Percentiles rank a stretch among this genome's conserved stretches.
Evolutionary conservation across 2,888 invertebrate genomes (phyloP).

Genomic region (Cheilosia variabilis): DNA sequence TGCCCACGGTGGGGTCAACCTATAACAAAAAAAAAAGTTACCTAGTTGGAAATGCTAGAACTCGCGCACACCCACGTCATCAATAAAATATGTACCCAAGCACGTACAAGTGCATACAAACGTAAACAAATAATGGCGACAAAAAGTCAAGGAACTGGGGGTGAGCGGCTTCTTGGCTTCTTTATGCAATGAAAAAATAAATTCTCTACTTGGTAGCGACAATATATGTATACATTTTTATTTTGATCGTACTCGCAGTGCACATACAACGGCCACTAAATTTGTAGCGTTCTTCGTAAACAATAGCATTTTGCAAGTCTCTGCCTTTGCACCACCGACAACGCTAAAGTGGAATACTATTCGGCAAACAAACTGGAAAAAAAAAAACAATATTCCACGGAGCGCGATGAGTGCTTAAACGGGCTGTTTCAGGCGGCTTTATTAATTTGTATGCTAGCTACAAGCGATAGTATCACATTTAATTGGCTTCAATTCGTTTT

Average conservation of each 20-base stretch:
- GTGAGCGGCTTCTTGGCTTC: slow-evolving; percentile 12
- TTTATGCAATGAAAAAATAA: slow-evolving; percentile 20
- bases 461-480: slow-evolving; percentile 39
- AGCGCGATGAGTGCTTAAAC: background rate
- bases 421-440: slow-evolving; percentile 38
- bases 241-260: slow-evolving; percentile 34
- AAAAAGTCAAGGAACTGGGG: slow-evolving; percentile 41
- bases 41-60: background rate
- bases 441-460: slow-evolving; percentile 68
- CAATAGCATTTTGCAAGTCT: slow-evolving; percentile 36
- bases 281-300: slow-evolving; percentile 40
- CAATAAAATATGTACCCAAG: background rate
- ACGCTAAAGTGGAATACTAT: slow-evolving; percentile 20
- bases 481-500: slow-evolving; percentile 59
- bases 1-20: slow-evolving; percentile 3
- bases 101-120: background rate
- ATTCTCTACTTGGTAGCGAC: slow-evolving; percentile 22
- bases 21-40: background rate
- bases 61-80: background rate
- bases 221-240: background rate
- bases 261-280: background rate
- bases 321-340: slow-evolving; percentile 26
- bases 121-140: slow-evolving; percentile 19
- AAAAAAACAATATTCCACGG: background rate
- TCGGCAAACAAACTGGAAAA: no score